Evolutionary conservation across 2,797 vertebrate species (phyloP), one percentile per base, ranked within the genome.

Genomic region (Aratinga solstitialis): DNA sequence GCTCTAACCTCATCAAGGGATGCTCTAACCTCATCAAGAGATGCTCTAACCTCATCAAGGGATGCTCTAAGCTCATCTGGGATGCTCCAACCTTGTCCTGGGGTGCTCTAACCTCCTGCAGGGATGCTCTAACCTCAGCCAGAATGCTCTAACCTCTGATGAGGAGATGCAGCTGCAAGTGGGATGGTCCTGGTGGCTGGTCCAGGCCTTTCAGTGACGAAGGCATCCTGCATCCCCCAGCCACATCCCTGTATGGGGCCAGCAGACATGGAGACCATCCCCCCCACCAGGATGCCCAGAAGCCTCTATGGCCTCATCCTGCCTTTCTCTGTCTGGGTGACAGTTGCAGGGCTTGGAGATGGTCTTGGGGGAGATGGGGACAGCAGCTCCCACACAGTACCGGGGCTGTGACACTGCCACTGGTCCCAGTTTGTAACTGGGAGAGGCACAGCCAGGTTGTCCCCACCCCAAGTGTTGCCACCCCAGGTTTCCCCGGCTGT

Each of bases 401-500:
- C 13, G 3, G 32, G 9, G 27, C 1, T 7, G 40, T 80, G 72
- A 51, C 71, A 21, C 20, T 4, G 7, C 51, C 54, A 11, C 20
- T 2, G 32, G 13, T 82, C 58, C 81, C 74, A 66, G 42, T 90
- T 67, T 47, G 63, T 23, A 40, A 40, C 10, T 27, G 74, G 42
- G 42, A 62, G 14, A 40, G 10, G 22, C 26, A 58, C 34, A 76
- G 4, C 3, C 22, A 63, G n/a, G 34, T 54, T 5, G 21, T 8
- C 10, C 15, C 7, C 36, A 5, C 6, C 7, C 6, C 19, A 36
- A 5, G 27, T 58, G 76, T 53, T 43, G 14, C 59, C 12, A 38
- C 6, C 9, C 3, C 10, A 2, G 2, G 1, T 42, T 51, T 23
- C 38, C 26, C 24, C 0, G 0, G 36, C 58, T 20, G 5, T 0